Base-by-base conservation (phyloP, 2,113 vertebrate species). In the Vanacampus margaritifer region DNA sequence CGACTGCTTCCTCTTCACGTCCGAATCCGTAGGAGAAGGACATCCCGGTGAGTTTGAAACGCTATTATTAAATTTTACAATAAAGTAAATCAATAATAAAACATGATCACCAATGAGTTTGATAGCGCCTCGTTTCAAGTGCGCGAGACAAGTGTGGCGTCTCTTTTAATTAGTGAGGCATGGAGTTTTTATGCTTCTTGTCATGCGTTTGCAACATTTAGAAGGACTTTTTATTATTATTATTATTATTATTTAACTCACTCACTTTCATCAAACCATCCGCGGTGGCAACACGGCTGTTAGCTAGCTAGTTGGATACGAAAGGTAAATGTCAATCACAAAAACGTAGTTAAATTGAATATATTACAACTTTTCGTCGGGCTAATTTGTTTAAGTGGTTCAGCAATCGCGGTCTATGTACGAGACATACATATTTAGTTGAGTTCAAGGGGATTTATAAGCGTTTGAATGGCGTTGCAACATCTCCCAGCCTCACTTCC, bases 1-100 rank as follows among this genome's bases (percentile, higher is more conserved):
- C 83, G 93, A 93, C 82, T 93, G 91, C 24, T 98, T 98, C 83
- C 93, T 98, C 50, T 98, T 98, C 89, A 96, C 96, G 1, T 97
- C 96, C 0, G 95, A 98, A 63, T 96, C 96, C 0, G 91, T 92
- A 7, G 91, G 91, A 50, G 91, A 92, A 79, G 91, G 91, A 67
- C 91, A 92, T 50, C 94, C 96, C 59, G 95, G 95, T 96, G 76
- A 90, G 93, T 79, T 71, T 28, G 6, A n/a, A n/a, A n/a, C n/a
- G n/a, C n/a, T n/a, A n/a, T n/a, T n/a, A n/a, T n/a, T n/a, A n/a
- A n/a, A n/a, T n/a, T n/a, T n/a, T n/a, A n/a, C n/a, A n/a, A n/a
- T n/a, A n/a, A n/a, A n/a, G n/a, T n/a, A n/a, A n/a, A n/a, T n/a
- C n/a, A n/a, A n/a, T n/a, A n/a, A n/a, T n/a, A n/a, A n/a, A n/a